Conservation (phyloP, 2,888 invertebrate genomes). For the Saturnia pavonia region DNA sequence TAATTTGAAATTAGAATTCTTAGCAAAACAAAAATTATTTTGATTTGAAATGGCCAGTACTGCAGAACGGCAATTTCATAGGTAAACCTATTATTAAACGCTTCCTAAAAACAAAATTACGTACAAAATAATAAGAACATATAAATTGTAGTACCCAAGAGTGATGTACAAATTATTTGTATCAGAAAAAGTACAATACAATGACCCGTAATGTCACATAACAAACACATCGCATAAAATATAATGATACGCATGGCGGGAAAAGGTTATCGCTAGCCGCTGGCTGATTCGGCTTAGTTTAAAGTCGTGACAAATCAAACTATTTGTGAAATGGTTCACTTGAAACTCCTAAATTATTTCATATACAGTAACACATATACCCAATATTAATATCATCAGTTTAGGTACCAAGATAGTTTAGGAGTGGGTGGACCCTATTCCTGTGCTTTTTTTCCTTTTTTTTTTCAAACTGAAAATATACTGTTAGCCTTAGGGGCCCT, state of each 20-base stretch:
- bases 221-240: not conserved
- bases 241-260: not conserved
- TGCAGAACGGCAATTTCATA: too few species aligned
- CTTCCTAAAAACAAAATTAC: too few species aligned
- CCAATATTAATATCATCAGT: not conserved
- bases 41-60: too few species aligned
- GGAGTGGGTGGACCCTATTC: too few species aligned
- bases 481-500: too few species aligned
- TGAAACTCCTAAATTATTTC: not conserved
- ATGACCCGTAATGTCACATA: not conserved
- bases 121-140: not conserved
- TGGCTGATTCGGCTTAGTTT: not conserved
- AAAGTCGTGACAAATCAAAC: not conserved
- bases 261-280: not conserved
- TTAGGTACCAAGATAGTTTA: not conserved
- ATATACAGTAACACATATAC: not conserved
- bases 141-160: not conserved
- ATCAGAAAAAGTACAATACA: not conserved
- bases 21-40: too few species aligned
- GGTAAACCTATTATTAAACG: too few species aligned
- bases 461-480: too few species aligned
- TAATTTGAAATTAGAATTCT: too few species aligned
- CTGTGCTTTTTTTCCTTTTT: too few species aligned
- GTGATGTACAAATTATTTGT: not conserved
- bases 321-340: not conserved